phyloP scores from a whole-genome alignment of 2,888 invertebrate genomes.

The Lottia gigantea region DNA sequence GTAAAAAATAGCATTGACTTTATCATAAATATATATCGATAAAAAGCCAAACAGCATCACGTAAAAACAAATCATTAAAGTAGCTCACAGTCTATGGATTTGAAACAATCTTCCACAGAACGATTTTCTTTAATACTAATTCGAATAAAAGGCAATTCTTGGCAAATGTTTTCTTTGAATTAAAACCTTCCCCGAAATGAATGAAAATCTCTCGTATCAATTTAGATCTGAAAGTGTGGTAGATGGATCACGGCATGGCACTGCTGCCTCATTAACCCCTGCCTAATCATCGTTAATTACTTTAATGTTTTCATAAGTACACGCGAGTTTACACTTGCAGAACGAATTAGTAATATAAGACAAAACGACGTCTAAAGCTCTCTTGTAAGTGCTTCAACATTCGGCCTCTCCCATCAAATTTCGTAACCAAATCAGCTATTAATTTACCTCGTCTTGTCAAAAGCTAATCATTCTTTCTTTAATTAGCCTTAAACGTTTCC shows the following conservation, averaged over 20 bases:
- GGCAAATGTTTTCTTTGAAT: no score
- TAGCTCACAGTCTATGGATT: no score
- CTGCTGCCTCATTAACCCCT: background rate
- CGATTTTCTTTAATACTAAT: no score
- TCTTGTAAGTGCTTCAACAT: conserved; percentile 5
- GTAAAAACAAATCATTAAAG: no score
- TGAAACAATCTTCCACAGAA: no score
- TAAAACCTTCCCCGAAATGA: no score
- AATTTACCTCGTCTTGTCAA: background rate
- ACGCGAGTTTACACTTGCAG: conserved; percentile 7
- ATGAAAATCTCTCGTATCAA: background rate
- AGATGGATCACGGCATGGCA: background rate
- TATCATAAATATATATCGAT: no score
- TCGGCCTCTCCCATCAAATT: background rate
- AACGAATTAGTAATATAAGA: conserved; percentile 2
- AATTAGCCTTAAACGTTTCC: conserved; percentile 1
- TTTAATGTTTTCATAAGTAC: background rate
- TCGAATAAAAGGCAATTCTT: no score
- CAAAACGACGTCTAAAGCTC: background rate
- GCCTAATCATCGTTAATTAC: conserved; percentile 3
- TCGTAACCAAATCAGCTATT: conserved; percentile 4
- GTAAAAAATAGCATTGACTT: no score
- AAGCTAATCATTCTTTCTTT: background rate
- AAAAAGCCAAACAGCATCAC: no score
- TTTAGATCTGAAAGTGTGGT: background rate